Evolutionary conservation across 2,888 invertebrate genomes (phyloP), one percentile per base, ranked within the genome.

Genomic region (Apomyelois bistriatella): DNA sequence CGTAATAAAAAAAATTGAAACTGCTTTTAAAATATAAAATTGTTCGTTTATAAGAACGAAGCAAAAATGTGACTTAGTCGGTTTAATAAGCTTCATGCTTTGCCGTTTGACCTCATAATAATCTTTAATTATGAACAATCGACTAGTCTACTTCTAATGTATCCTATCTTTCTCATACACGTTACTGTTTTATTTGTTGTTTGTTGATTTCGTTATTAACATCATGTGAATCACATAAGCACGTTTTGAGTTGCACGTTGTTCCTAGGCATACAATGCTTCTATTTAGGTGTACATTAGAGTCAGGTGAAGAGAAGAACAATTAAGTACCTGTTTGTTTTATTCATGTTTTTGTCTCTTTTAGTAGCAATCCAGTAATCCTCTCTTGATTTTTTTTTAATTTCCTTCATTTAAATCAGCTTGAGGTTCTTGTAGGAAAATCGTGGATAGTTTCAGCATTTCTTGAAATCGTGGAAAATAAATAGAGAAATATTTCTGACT

Each of bases 241-340:
- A 58, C 60, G 59, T 64, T 61, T 38, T 13, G 22, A 9, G 16
- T 62, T 58, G 40, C 52, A 59, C 60, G 59, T 64, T 61, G 22
- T 13, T n/a, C 2, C 9, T 62, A 58, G 55, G 56, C 57, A 52
- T 57, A 77, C 76, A 79, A 73, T 72, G 72, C 63, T 63, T 59
- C 70, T 74, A 74, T 81, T 81, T 74, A 73, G 70, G 70, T 66
- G 71, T 76, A 74, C 76, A 82, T 82, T 82, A 82, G 78, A 72
- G 61, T 65, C 68, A 69, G 71, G 71, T 62, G 50, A 64, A 74
- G 71, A 65, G 46, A 35, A 32, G 46, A 10, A n/a, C 30, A 32
- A 4, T 13, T 30, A n/a, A n/a, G n/a, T n/a, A 8, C 30, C 15
- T 46, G 30, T 35, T 46, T 46, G 46, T 46, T 46, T 43, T 46